phyloP scores from a whole-genome alignment of 2,113 vertebrate species.

The Rynchops niger region DNA sequence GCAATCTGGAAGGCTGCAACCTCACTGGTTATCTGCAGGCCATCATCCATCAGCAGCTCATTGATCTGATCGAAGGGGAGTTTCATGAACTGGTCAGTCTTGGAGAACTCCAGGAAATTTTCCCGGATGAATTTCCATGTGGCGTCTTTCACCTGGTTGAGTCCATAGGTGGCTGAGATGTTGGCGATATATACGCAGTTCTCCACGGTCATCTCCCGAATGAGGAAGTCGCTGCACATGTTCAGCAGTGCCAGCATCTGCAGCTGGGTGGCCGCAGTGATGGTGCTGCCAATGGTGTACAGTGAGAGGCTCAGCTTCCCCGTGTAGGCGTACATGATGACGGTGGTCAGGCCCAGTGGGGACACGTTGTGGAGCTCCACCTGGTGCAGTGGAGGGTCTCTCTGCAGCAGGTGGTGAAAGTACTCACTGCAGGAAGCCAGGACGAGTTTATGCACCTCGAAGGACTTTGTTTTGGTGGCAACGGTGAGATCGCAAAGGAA shows the following conservation, averaged over 20 bases:
- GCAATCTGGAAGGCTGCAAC: constrained; percentile 82
- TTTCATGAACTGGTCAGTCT: constrained; percentile 80
- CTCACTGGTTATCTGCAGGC: constrained; percentile 78
- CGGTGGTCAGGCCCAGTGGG: constrained; percentile 78
- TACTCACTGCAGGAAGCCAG: constrained; percentile 84
- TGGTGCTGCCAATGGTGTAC: constrained; percentile 84
- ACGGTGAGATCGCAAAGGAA: constrained; percentile 84
- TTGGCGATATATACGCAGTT: constrained; percentile 85
- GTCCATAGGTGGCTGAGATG: constrained; percentile 78
- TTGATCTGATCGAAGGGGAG: constrained; percentile 82
- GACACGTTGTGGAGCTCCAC: constrained; percentile 80
- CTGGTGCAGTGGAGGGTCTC: constrained; percentile 77
- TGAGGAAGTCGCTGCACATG: constrained; percentile 83
- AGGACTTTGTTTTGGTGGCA: constrained; percentile 84
- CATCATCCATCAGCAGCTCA: constrained; percentile 82
- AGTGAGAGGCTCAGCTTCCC: constrained; percentile 85
- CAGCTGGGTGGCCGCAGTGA: constrained; percentile 76
- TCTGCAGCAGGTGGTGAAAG: constrained; percentile 80
- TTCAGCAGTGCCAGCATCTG: constrained; percentile 80
- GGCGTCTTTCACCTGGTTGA: constrained; percentile 72
- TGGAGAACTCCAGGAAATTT: constrained; percentile 80
- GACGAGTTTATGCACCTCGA: constrained; percentile 82
- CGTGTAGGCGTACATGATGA: constrained; percentile 82
- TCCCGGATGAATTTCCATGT: constrained; percentile 79
- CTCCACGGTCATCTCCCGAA: constrained; percentile 79